Evolutionary conservation across 1,140 invertebrate genomes (phyloP).

Genomic region (Drosophila nebulosa): DNA sequence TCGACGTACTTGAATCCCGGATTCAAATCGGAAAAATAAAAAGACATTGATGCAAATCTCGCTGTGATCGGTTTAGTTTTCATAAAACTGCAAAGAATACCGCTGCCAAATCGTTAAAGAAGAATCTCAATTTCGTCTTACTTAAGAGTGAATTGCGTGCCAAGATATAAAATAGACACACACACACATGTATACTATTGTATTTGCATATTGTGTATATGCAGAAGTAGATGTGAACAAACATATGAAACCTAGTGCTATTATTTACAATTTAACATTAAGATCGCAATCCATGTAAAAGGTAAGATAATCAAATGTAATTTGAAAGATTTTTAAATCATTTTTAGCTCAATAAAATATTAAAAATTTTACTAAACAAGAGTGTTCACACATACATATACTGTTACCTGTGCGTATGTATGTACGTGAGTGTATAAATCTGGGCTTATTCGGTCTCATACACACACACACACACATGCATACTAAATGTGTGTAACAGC

Average conservation of each 20-base stretch:
- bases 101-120: not conserved
- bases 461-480: not conserved
- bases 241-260: not conserved
- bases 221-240: not conserved
- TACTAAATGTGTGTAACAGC: not conserved
- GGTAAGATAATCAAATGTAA: not conserved
- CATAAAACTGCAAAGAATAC: not conserved
- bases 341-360: not conserved
- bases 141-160: not conserved
- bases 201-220: not conserved
- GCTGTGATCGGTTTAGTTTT: not conserved
- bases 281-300: not conserved
- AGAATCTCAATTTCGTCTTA: not conserved
- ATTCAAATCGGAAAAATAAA: not conserved
- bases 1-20: not conserved
- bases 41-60: not conserved
- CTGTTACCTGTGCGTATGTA: not conserved
- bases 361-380: not conserved
- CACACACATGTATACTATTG: not conserved
- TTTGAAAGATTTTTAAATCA: not conserved
- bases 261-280: not conserved
- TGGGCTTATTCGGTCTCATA: not conserved
- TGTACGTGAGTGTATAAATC: not conserved
- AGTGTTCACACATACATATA: not conserved
- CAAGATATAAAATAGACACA: not conserved